Conservation (phyloP, 2,797 vertebrate genomes). For the Peromyscus aztecus region DNA sequence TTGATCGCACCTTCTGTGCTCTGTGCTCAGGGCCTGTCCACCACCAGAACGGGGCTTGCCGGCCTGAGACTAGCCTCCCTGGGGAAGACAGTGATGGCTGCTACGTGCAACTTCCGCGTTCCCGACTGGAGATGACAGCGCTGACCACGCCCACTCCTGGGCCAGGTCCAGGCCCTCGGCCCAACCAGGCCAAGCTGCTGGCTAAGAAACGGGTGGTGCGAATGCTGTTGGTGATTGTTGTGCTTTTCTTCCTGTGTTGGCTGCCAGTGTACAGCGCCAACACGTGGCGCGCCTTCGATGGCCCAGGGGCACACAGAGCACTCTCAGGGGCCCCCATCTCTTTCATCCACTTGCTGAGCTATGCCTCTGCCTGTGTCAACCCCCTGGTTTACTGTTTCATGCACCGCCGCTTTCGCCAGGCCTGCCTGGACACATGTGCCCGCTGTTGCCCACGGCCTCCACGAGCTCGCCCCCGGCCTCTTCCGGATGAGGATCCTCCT, state of each 20-base stretch:
- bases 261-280: conserved; percentile 96
- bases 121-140: conserved; percentile 92
- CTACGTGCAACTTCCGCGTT: conserved; percentile 91
- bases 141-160: conserved; percentile 84
- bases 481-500: conserved; percentile 89
- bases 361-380: conserved; percentile 95
- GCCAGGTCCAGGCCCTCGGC: conserved; percentile 86
- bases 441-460: conserved; percentile 89
- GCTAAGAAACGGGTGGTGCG: conserved; percentile 97
- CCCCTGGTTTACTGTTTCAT: conserved; percentile 99
- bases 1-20: neutral
- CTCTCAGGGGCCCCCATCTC: conserved; percentile 96
- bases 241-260: conserved; percentile 97
- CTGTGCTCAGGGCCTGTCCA: conserved; percentile 65
- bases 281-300: conserved; percentile 95
- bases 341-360: conserved; percentile 96
- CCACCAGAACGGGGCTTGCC: conserved; percentile 64
- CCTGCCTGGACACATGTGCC: conserved; percentile 91
- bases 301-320: conserved; percentile 87
- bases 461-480: conserved; percentile 71
- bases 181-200: conserved; percentile 93
- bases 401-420: conserved; percentile 97
- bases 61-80: neutral
- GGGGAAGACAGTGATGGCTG: conserved; percentile 94
- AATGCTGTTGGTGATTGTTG: conserved; percentile 97